These are phyloP conservation scores for Stenurella melanura DNA, from an alignment of 2,888 invertebrate species.

Conservation along the genomic window DNA sequence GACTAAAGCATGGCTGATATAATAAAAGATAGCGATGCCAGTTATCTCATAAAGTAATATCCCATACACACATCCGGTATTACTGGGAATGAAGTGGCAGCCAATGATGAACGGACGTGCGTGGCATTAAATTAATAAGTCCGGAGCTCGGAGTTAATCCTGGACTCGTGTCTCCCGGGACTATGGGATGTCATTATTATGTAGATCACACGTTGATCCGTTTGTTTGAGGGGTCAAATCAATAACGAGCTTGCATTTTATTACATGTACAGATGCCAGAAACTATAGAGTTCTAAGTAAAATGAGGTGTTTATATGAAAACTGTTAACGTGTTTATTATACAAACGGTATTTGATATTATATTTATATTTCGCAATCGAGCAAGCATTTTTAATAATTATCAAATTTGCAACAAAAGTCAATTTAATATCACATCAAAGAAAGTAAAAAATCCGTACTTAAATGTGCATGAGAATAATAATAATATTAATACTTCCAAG, in stretches of 20 bases:
- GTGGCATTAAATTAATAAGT: constrained; percentile 74
- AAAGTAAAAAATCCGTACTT: too few species aligned
- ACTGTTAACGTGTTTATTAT: neutral
- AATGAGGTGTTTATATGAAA: neutral
- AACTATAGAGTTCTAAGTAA: neutral
- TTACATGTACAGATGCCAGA: constrained; percentile 37
- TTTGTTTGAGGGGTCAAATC: constrained; percentile 71
- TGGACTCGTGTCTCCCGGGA: constrained; percentile 71
- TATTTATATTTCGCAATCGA: too few species aligned
- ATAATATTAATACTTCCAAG: too few species aligned
- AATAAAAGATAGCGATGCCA: constrained; percentile 70
- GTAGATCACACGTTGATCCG: constrained; percentile 74
- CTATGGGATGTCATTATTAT: constrained; percentile 73
- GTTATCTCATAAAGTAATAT: constrained; percentile 67
- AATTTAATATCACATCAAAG: too few species aligned
- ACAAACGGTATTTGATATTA: too few species aligned
- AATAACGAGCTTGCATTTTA: constrained; percentile 63
- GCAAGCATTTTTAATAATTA: too few species aligned
- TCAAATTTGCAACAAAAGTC: too few species aligned
- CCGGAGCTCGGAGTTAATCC: constrained; percentile 72
- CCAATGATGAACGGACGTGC: constrained; percentile 73
- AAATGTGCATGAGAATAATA: too few species aligned
- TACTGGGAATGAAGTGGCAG: constrained; percentile 71
- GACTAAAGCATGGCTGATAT: constrained; percentile 64
- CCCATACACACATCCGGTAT: constrained; percentile 68